Conservation (phyloP, 92 coral and sea anemone genomes). For the Porites divaricata region DNA sequence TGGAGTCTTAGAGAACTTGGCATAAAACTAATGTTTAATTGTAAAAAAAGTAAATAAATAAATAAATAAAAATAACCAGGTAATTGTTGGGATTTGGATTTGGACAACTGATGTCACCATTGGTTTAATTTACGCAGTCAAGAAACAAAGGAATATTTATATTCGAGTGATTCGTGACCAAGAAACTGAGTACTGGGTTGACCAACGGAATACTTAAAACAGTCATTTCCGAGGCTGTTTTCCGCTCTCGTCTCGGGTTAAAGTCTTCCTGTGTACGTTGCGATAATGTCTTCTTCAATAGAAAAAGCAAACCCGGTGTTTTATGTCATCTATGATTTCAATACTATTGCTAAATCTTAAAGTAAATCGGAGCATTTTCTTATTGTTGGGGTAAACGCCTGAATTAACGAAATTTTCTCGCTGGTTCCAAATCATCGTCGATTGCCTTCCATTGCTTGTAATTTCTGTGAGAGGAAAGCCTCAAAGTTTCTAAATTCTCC, state of each 20-base stretch:
- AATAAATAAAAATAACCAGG: too few relatives aligned
- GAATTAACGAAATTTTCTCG: too few relatives aligned
- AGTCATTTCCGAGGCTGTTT: slow-evolving; percentile 1
- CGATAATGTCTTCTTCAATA: background rate
- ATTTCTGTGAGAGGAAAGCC: too few relatives aligned
- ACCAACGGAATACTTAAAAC: background rate
- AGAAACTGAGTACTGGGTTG: background rate
- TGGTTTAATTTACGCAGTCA: background rate
- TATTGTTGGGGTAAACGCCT: too few relatives aligned
- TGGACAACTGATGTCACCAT: background rate
- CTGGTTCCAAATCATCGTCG: too few relatives aligned
- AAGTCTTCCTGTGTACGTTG: slow-evolving; percentile 17
- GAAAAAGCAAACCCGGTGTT: background rate
- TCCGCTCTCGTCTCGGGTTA: background rate
- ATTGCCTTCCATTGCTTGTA: too few relatives aligned
- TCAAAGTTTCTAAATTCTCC: too few relatives aligned
- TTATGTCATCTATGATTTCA: background rate
- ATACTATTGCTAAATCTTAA: too few relatives aligned
- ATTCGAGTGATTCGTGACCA: background rate
- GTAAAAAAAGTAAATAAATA: too few relatives aligned
- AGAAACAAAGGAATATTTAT: background rate
- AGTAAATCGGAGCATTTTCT: too few relatives aligned
- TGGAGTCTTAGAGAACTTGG: background rate
- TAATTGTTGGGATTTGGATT: too few relatives aligned
- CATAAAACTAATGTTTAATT: too few relatives aligned